These are phyloP conservation scores for Mystacornis crossleyi DNA, from an alignment of 2,113 vertebrate species.

Conservation along the genomic window DNA sequence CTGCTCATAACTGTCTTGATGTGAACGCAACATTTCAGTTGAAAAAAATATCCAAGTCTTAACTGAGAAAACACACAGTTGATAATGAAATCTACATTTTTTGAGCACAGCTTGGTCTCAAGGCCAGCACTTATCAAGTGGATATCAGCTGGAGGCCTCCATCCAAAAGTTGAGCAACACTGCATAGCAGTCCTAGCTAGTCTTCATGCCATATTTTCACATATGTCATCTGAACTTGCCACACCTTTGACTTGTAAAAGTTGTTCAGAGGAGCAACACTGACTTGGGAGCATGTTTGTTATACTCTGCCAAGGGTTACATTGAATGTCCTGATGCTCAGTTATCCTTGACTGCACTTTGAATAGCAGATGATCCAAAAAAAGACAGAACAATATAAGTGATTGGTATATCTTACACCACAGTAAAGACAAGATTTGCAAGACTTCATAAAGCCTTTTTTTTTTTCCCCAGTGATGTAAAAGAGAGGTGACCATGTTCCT, in stretches of 20 bases:
- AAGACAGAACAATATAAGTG: accelerated
- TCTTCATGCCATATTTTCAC: background rate
- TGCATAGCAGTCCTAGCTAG: background rate
- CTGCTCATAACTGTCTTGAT: background rate
- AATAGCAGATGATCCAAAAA: background rate
- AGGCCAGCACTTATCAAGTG: background rate
- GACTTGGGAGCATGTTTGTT: background rate
- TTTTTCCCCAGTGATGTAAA: background rate
- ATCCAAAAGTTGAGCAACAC: background rate
- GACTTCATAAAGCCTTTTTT: background rate
- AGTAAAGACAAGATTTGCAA: background rate
- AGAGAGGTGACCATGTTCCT: background rate
- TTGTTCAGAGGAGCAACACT: background rate
- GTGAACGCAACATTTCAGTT: background rate
- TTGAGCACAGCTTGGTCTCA: background rate
- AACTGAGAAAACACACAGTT: background rate
- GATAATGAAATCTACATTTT: background rate
- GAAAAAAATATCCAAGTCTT: background rate
- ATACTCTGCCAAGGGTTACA: background rate
- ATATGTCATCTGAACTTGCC: background rate
- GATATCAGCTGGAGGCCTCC: background rate
- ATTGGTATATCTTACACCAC: background rate
- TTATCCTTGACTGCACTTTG: background rate
- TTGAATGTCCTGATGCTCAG: background rate
- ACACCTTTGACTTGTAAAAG: background rate